Evolutionary conservation across 2,797 vertebrate species (phyloP).

Genomic region (Allobates femoralis): DNA sequence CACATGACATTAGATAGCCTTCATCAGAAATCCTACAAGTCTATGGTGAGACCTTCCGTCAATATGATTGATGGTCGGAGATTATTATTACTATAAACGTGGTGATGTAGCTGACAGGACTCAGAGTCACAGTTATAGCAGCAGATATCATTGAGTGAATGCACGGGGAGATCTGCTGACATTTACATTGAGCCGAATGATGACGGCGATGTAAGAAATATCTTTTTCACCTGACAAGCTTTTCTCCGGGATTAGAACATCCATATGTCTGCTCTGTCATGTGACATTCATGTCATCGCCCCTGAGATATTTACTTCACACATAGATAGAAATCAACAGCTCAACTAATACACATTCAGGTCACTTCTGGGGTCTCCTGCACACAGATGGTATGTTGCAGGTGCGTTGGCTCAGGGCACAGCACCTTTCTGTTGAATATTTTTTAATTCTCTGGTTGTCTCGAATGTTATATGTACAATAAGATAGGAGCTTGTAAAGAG

Average conservation of each 20-base stretch:
- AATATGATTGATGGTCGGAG: background rate
- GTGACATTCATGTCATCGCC: conserved; percentile 2
- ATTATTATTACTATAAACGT: background rate
- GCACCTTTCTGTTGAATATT: background rate
- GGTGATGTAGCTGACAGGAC: background rate
- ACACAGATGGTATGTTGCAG: background rate
- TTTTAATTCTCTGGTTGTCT: background rate
- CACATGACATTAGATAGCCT: background rate
- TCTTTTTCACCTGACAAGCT: conserved; percentile 25
- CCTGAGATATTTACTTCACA: conserved; percentile 21
- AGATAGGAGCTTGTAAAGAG: background rate
- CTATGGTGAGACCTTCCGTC: background rate
- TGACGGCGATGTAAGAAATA: background rate
- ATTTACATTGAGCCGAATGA: conserved; percentile 9
- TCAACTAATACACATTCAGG: conserved; percentile 5
- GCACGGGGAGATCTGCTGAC: background rate
- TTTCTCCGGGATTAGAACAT: background rate
- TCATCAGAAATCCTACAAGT: too few relatives aligned
- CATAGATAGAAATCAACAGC: conserved; percentile 9
- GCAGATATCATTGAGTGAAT: background rate
- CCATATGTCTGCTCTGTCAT: background rate
- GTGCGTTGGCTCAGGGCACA: background rate
- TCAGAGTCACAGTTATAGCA: background rate
- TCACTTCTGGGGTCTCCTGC: background rate
- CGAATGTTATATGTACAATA: background rate